phyloP scores from a whole-genome alignment of 2,797 vertebrate species.

The Thripadectes ignobilis region DNA sequence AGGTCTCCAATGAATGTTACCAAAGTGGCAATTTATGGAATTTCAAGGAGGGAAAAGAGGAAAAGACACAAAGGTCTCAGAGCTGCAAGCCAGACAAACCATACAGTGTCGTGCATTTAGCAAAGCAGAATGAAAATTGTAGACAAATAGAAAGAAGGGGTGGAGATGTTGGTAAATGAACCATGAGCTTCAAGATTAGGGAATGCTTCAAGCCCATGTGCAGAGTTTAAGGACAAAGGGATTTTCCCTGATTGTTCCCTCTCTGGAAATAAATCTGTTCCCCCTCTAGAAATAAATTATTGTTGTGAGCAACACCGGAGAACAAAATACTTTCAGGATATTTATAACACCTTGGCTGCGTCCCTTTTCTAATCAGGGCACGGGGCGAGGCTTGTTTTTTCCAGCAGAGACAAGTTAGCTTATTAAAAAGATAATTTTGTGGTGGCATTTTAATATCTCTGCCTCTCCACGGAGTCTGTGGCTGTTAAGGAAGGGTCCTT shows the following conservation, averaged over 20 bases:
- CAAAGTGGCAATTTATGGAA: slow-evolving; percentile 11
- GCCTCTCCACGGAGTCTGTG: neutral
- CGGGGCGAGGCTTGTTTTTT: neutral
- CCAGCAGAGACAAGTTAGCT: neutral
- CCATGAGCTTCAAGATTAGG: neutral
- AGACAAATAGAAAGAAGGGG: neutral
- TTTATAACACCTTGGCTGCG: slow-evolving; percentile 11
- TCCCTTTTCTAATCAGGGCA: slow-evolving; percentile 21
- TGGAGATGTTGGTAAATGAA: neutral
- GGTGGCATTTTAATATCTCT: neutral
- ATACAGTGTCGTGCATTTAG: neutral
- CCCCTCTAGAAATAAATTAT: slow-evolving; percentile 1
- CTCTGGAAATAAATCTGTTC: neutral
- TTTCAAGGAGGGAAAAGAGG: neutral
- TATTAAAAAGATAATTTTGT: neutral
- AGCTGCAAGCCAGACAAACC: neutral
- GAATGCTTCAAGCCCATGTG: neutral
- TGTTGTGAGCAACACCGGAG: neutral
- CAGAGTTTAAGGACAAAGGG: slow-evolving; percentile 1
- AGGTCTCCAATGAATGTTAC: neutral
- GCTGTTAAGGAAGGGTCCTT: neutral
- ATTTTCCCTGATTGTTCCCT: neutral
- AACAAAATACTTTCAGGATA: neutral
- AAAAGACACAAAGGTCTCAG: neutral
- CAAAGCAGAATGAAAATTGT: neutral